phyloP scores from a whole-genome alignment of 37 sponge, comb jelly and placozoan genomes.

The Halisarca cf. caerulea region DNA sequence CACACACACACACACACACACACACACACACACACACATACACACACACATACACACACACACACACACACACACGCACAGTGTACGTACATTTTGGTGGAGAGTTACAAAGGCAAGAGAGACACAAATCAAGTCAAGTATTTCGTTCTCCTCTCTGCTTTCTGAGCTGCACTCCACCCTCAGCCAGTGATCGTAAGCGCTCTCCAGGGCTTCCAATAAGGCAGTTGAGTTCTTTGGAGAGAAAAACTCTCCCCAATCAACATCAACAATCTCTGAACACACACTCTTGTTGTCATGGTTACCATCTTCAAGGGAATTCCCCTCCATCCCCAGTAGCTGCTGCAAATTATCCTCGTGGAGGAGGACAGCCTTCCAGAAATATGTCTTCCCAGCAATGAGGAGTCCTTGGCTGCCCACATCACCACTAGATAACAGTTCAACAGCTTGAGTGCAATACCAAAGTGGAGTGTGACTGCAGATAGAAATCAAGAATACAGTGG shows the following conservation, averaged over 20 bases:
- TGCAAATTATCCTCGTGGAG: constrained; percentile 18
- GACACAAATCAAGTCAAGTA: background rate
- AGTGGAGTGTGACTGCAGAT: background rate
- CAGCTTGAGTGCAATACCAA: background rate
- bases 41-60: too few relatives aligned
- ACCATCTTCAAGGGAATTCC: too few relatives aligned
- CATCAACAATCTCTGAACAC: too few relatives aligned
- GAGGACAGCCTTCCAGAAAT: constrained; percentile 17
- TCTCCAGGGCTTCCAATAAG: background rate
- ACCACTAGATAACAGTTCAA: background rate
- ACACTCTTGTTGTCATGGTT: too few relatives aligned
- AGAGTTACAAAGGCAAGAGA: background rate
- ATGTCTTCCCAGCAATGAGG: background rate
- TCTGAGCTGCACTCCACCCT: background rate
- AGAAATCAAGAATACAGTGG: too few relatives aligned
- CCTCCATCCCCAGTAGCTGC: too few relatives aligned
- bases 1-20: too few relatives aligned
- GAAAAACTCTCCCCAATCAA: too few relatives aligned
- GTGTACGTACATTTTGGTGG: background rate
- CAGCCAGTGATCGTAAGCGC: background rate
- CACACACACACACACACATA: too few relatives aligned
- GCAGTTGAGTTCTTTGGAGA: too few relatives aligned
- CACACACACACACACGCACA: too few relatives aligned
- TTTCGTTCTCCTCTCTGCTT: background rate
- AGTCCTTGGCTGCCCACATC: background rate